Evolutionary conservation across 2,888 invertebrate species (phyloP), one percentile per base, ranked within the genome.

Genomic region (Blera fallax): DNA sequence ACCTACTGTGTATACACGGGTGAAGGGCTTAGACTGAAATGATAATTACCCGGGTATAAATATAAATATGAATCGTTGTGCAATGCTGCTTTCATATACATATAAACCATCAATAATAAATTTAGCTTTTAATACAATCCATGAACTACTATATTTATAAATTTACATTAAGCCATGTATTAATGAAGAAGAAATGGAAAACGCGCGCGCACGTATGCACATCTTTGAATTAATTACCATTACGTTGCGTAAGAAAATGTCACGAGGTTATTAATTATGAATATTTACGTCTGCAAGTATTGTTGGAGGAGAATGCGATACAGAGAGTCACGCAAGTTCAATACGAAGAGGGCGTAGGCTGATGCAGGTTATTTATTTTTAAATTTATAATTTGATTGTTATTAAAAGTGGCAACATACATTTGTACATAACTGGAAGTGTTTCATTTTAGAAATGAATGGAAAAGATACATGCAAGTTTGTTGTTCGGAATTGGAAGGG

Each of bases 241-340:
- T 37, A 8, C 27, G 70, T 84, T 80, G 50, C 80, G 72, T 72
- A 54, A 76, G 81, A 54, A 65, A 81, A 72, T 85, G 81, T 85
- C 85, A 76, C 24, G 58, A 27, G 76, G 65, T 70, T 72, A 81
- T 85, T 81, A 77, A 85, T 81, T 85, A 72, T 67, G 43, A 72
- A 52, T 70, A 80, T 81, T 77, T 67, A 54, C 52, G 8, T 67
- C 58, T 62, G n/a, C n/a, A n/a, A n/a, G n/a, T n/a, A 54, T 76
- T 72, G 79, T 72, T 72, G 24, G 27, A 14, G 8, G 62, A 24
- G 52, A 50, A 40, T 10, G n/a, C n/a, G n/a, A 34, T 37, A 60
- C 3, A 24, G 43, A 16, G 40, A 69, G 65, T 83, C 77, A 83
- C 82, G 78, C 70, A 72, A 65, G 69, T 82, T 76, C 24, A 50